These are phyloP conservation scores for Eudyptes chrysolophus DNA, from an alignment of 2,113 vertebrate species.

Conservation along the genomic window DNA sequence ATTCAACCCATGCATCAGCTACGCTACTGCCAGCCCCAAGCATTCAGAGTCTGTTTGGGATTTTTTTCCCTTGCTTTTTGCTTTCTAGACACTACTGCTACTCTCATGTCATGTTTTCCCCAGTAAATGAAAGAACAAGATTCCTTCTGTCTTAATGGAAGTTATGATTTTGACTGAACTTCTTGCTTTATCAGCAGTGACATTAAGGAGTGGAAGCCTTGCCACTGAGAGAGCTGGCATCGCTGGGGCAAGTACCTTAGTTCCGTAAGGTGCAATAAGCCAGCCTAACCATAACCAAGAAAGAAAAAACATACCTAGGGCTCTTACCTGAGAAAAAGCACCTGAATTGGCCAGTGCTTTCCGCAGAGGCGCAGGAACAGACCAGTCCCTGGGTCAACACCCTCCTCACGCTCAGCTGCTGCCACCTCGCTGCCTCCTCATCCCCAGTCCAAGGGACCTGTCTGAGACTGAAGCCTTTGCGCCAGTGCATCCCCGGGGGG, in stretches of 20 bases:
- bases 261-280: not conserved
- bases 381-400: not conserved
- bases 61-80: not conserved
- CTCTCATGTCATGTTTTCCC: not conserved
- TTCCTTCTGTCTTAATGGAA: not conserved
- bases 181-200: not conserved
- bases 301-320: not conserved
- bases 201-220: not conserved
- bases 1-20: not conserved
- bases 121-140: not conserved
- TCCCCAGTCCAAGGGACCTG: not conserved
- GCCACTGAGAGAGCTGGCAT: not conserved
- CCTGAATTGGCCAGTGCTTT: not conserved
- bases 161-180: not conserved
- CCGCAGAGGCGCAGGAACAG: accelerated
- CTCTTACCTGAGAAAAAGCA: not conserved
- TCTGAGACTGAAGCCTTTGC: accelerated
- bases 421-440: too few species aligned
- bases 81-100: not conserved
- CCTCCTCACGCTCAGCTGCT: not conserved
- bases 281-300: too few species aligned
- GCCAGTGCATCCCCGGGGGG: accelerated
- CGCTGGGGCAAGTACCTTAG: not conserved
- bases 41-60: accelerated
- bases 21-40: not conserved